phyloP scores from a whole-genome alignment of 1,140 invertebrate genomes.

The Aleiodes sp. region DNA sequence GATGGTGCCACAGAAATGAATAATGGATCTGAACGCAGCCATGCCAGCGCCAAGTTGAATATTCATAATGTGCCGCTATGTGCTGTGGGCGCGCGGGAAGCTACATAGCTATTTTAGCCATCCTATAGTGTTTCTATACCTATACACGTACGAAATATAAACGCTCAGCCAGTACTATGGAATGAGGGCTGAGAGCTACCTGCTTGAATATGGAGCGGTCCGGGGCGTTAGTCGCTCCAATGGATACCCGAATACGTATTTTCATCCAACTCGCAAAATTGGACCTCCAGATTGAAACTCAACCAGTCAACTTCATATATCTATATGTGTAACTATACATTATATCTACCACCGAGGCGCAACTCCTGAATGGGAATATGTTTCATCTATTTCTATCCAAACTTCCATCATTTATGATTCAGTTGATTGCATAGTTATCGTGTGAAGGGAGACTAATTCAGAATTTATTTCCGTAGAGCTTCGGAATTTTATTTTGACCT shows the following conservation, averaged over 20 bases:
- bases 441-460: neutral
- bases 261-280: conserved; percentile 44
- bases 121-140: conserved; percentile 6
- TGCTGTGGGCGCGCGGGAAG: conserved; percentile 26
- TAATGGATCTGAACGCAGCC: conserved; percentile 61
- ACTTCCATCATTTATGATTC: neutral
- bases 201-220: conserved; percentile 40
- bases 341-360: neutral
- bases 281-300: conserved; percentile 47
- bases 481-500: neutral
- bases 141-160: neutral
- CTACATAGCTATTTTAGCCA: conserved; percentile 8
- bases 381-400: neutral
- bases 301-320: conserved; percentile 13
- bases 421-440: neutral
- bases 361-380: neutral
- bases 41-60: conserved; percentile 58
- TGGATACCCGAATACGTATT: conserved; percentile 39
- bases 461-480: neutral
- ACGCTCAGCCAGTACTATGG: neutral
- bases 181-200: conserved; percentile 32
- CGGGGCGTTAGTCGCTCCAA: conserved; percentile 39
- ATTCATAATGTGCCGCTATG: conserved; percentile 54
- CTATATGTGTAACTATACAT: neutral
- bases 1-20: conserved; percentile 56